Evolutionary conservation across 23 tunicate genomes (phyloP).

Genomic region (Trididemnum nubilum): DNA sequence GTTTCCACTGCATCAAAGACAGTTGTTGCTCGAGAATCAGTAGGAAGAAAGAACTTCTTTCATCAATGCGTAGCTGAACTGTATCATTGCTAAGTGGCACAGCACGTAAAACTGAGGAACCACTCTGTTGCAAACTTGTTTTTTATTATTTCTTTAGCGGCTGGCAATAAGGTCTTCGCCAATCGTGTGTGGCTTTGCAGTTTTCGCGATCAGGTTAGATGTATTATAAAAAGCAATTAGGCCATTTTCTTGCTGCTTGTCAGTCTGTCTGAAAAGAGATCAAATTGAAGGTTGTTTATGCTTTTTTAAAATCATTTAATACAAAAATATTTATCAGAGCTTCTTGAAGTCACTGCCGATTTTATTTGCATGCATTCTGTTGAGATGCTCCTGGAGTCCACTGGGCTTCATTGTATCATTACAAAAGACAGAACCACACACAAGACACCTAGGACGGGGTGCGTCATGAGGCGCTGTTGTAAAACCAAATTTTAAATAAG

Average conservation of each 20-base stretch:
- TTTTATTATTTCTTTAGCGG: slow-evolving; percentile 46
- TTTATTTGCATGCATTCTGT: slow-evolving; percentile 36
- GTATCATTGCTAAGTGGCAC: slow-evolving; percentile 42
- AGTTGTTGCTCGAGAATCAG: slow-evolving; percentile 55
- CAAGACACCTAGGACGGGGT: slow-evolving; percentile 11
- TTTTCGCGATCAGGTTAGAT: slow-evolving; percentile 55
- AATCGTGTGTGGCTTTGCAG: slow-evolving; percentile 52
- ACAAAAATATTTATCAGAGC: slow-evolving; percentile 25
- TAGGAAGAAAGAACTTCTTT: slow-evolving; percentile 36
- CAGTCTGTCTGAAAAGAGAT: slow-evolving; percentile 31
- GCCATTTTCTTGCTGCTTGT: slow-evolving; percentile 45
- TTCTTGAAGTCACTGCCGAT: slow-evolving; percentile 48
- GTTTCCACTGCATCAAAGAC: slow-evolving; percentile 46
- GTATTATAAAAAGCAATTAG: slow-evolving; percentile 55
- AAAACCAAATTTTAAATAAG: slow-evolving; percentile 28
- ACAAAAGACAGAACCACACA: too few species aligned
- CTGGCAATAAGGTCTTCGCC: slow-evolving; percentile 56
- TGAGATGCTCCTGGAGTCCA: slow-evolving; percentile 35
- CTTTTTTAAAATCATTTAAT: too few species aligned
- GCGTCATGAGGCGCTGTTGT: slow-evolving; percentile 40
- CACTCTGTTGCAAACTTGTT: slow-evolving; percentile 51
- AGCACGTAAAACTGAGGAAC: slow-evolving; percentile 30
- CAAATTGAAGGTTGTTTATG: slow-evolving; percentile 29
- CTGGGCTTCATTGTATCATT: slow-evolving; percentile 54
- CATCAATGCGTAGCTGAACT: slow-evolving; percentile 30